Evolutionary conservation across 2,113 vertebrate genomes (phyloP).

Genomic region (Phaethornis superciliosus): DNA sequence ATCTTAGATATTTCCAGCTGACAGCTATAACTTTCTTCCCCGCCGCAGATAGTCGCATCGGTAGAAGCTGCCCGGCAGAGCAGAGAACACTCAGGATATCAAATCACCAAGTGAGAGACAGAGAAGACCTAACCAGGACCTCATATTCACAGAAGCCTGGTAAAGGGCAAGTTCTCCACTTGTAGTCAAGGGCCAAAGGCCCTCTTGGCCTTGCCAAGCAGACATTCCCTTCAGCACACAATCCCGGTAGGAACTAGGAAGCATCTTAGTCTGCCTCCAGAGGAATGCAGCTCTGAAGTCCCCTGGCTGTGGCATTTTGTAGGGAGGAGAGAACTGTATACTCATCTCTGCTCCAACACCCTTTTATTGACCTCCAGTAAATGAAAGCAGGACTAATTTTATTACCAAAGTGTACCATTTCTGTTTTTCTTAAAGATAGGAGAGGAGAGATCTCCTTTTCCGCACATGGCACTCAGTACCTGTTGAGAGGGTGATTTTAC

Average conservation of each 20-base stretch:
- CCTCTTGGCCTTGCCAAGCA: background rate
- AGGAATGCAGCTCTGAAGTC: background rate
- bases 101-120: background rate
- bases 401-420: background rate
- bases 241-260: background rate
- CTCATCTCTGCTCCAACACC: background rate
- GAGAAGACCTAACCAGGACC: background rate
- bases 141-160: rapidly evolving
- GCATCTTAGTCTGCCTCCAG: background rate
- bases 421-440: background rate
- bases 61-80: background rate
- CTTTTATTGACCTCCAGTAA: background rate
- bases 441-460: background rate
- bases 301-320: background rate
- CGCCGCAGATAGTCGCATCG: rapidly evolving
- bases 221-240: background rate
- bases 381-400: background rate
- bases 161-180: background rate
- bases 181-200: background rate
- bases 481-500: background rate
- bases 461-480: background rate
- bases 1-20: background rate
- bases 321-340: background rate
- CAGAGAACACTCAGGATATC: rapidly evolving
- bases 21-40: background rate